These are phyloP conservation scores for Bombyx huttoni DNA, from an alignment of 2,888 invertebrate genomes.

Conservation along the genomic window DNA sequence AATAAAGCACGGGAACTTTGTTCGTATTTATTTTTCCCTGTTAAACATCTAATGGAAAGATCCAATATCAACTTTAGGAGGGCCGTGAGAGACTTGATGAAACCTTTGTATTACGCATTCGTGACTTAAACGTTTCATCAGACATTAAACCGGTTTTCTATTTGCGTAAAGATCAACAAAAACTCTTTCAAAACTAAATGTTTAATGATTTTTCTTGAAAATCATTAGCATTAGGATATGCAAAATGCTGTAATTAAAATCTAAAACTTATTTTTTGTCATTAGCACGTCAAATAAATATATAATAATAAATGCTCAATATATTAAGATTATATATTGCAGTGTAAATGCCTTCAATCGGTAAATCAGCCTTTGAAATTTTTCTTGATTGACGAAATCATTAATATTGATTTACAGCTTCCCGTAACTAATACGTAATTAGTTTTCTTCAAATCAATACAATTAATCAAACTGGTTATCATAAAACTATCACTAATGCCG, in stretches of 20 bases:
- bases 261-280: not conserved
- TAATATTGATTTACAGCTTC: not conserved
- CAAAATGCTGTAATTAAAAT: not conserved
- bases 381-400: not conserved
- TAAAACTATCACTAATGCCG: not conserved
- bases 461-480: not conserved
- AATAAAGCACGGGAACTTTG: too few relatives aligned
- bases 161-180: not conserved
- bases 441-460: not conserved
- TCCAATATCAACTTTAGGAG: too few relatives aligned
- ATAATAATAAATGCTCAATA: not conserved
- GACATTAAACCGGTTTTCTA: not conserved
- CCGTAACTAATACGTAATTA: not conserved
- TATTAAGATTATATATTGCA: not conserved
- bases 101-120: too few relatives aligned
- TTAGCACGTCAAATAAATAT: not conserved
- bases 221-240: not conserved
- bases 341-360: not conserved
- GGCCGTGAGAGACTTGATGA: too few relatives aligned
- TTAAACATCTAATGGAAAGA: too few relatives aligned
- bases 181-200: not conserved
- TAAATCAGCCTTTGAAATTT: not conserved
- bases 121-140: not conserved
- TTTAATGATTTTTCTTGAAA: not conserved
- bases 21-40: too few relatives aligned